Evolutionary conservation across 2,797 vertebrate genomes (phyloP).

Genomic region (Liasis olivaceus): DNA sequence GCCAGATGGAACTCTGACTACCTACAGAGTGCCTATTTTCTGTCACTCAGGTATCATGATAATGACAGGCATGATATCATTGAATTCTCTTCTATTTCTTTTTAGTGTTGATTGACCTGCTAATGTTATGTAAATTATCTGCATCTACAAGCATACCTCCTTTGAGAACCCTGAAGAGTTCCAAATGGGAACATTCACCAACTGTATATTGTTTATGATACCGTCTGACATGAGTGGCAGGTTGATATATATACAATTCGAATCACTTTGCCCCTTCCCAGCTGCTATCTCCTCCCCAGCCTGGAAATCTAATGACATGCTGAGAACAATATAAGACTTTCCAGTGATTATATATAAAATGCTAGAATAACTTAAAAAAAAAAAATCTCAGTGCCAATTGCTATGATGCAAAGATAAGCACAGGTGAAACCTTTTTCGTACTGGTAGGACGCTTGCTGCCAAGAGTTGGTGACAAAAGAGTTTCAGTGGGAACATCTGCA

Average conservation of each 20-base stretch:
- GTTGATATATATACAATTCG: constrained; percentile 4
- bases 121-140: constrained; percentile 47
- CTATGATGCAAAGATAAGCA: not conserved
- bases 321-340: constrained; percentile 23
- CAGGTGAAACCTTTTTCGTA: not conserved
- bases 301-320: constrained; percentile 36
- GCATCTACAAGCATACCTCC: constrained; percentile 14
- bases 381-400: constrained; percentile 7
- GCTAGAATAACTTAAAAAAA: constrained; percentile 18
- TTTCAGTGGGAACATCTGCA: not conserved
- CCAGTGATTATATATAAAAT: constrained; percentile 16
- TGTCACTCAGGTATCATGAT: constrained; percentile 66
- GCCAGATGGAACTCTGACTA: constrained; percentile 70
- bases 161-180: constrained; percentile 23
- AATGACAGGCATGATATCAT: constrained; percentile 65
- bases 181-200: constrained; percentile 10
- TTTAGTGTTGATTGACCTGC: constrained; percentile 41
- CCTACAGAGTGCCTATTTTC: constrained; percentile 68
- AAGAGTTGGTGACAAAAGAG: not conserved
- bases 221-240: constrained; percentile 1
- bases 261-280: constrained; percentile 26
- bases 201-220: not conserved
- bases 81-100: constrained; percentile 50
- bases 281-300: constrained; percentile 41
- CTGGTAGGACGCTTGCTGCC: not conserved